Conservation (phyloP, 37 sponge, comb jelly and placozoan genomes). For the Dysidea cf. avara region DNA sequence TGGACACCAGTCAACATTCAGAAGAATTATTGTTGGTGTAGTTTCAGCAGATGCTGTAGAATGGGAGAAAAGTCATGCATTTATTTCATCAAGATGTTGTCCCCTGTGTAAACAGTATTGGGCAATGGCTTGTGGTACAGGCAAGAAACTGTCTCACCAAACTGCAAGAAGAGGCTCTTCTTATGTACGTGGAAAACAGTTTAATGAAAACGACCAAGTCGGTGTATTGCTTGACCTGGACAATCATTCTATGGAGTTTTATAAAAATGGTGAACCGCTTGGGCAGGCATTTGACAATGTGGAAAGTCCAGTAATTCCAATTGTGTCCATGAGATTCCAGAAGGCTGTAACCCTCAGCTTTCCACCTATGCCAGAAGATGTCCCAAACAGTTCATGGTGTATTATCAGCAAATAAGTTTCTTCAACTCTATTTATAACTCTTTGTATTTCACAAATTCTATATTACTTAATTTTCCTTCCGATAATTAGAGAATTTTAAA, state of each 20-base stretch:
- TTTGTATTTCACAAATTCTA: too few species aligned
- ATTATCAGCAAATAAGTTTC: too few species aligned
- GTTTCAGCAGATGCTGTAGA: conserved; percentile 21
- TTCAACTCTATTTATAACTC: too few species aligned
- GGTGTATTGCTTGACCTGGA: conserved; percentile 47
- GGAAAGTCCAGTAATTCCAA: conserved; percentile 53
- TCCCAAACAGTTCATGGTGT: too few species aligned
- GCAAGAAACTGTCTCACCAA: conserved; percentile 38
- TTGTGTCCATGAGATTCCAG: conserved; percentile 45
- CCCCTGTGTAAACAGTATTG: conserved; percentile 36
- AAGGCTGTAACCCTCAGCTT: conserved; percentile 44
- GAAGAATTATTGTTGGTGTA: conserved; percentile 41
- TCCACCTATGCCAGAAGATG: conserved; percentile 21
- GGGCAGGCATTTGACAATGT: conserved; percentile 31
- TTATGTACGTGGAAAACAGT: conserved; percentile 25
- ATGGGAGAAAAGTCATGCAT: too few species aligned
- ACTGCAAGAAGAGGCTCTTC: conserved; percentile 19
- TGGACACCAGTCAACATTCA: conserved; percentile 30
- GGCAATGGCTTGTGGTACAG: conserved; percentile 46
- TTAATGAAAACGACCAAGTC: conserved; percentile 36
- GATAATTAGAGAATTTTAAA: too few species aligned
- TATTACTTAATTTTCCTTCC: too few species aligned
- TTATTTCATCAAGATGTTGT: conserved; percentile 35
- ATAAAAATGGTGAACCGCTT: conserved; percentile 39
- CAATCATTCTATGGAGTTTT: conserved; percentile 30